Percentiles rank a stretch among this genome's conserved stretches.
These are phyloP conservation scores for Listronotus oregonensis DNA, from an alignment of 1,140 invertebrate species.

Conservation along the genomic window DNA sequence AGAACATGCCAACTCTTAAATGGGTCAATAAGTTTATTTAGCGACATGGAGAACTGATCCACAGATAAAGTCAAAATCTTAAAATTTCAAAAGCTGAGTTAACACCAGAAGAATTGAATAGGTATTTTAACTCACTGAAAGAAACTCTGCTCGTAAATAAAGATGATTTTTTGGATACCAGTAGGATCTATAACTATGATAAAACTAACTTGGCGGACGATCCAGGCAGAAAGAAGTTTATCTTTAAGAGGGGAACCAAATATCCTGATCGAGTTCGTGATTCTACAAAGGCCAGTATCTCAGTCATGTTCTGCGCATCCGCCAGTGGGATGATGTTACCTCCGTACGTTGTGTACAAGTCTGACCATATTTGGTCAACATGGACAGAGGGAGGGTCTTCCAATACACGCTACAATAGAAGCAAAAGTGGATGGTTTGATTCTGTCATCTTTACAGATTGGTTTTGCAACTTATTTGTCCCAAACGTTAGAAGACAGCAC, in stretches of 20 bases:
- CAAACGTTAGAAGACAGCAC: background rate
- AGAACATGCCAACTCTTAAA: too few species aligned
- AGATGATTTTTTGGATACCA: too few species aligned
- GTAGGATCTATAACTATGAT: too few species aligned
- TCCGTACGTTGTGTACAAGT: background rate
- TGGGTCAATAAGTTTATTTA: too few species aligned
- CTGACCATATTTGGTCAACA: background rate
- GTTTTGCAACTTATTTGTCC: background rate
- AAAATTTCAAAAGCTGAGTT: too few species aligned
- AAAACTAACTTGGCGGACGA: background rate
- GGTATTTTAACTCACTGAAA: too few species aligned
- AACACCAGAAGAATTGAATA: too few species aligned
- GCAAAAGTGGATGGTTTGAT: background rate
- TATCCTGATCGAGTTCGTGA: background rate
- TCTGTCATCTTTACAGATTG: background rate
- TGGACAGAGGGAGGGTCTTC: background rate
- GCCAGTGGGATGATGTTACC: conserved; percentile 47
- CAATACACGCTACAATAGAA: background rate
- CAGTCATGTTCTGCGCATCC: conserved; percentile 52
- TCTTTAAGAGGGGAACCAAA: background rate
- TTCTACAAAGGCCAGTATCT: conserved; percentile 46
- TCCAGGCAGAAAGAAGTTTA: background rate
- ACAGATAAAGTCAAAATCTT: too few species aligned
- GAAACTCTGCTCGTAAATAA: too few species aligned
- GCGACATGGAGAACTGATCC: too few species aligned